Evolutionary conservation across 2,888 invertebrate genomes (phyloP), one percentile per base, ranked within the genome.

Genomic region (Metellina segmentata): DNA sequence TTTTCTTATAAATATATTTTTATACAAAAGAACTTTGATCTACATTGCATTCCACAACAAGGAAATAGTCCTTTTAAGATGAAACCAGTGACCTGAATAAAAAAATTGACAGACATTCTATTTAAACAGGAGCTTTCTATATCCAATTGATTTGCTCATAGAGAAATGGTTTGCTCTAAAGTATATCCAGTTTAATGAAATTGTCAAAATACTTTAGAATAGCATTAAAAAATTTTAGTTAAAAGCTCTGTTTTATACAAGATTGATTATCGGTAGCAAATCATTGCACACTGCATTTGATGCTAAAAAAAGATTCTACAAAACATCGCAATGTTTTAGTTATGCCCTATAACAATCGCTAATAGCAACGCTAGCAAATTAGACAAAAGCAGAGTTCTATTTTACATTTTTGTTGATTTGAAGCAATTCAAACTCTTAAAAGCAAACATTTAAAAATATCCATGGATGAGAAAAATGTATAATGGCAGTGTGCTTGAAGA

Each of bases 1-100:
- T 78, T 77, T 85, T 52, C 85, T 61, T 51, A 81, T 91, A 86
- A 86, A 86, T 91, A 86, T 86, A 81, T 61, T 77, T 52, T 61
- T 81, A 61, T 91, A 82, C 52, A 81, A 82, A 83, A 90, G 78
- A 85, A 81, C 79, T 90, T 85, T 85, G 78, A 81, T 89, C 72
- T 87, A 78, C 74, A 74, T 81, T 87, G 70, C 51, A 69, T 82
- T 20, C 52, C 19, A 85, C 77, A 34, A 85, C 77, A 34, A 34
- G 34, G 34, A 34, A 34, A 34, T 34, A 34, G 34, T 34, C 34
- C 34, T 34, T 34, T 34, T 34, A 34, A 34, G 34, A 34, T 34
- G 34, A 34, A 34, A 34, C 34, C 34, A 34, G 34, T 34, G 34
- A 34, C 34, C 34, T 1, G 34, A 34, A 34, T 34, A 34, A 34